Conservation (phyloP, 2,888 invertebrate genomes). For the Noctua comes region DNA sequence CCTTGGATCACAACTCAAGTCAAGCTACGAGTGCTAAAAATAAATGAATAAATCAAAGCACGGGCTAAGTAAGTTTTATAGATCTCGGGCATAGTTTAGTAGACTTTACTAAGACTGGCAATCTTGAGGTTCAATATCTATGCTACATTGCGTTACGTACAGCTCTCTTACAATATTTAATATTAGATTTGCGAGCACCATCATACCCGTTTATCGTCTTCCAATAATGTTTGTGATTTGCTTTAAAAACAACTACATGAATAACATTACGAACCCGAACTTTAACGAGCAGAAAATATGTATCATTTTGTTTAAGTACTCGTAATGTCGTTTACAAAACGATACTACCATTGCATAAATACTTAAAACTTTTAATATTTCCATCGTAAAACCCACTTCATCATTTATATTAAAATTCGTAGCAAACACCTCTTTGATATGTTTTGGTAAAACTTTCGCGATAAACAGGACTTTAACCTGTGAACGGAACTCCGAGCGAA, state of each 20-base stretch:
- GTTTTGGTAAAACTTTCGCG: slow-evolving; percentile 33
- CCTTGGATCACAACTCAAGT: background rate
- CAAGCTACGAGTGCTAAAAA: background rate
- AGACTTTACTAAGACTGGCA: background rate
- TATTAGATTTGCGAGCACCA: background rate
- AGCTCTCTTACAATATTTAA: background rate
- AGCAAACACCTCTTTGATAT: slow-evolving; percentile 14
- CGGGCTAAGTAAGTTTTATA: background rate
- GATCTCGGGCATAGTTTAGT: background rate
- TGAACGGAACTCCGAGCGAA: slow-evolving; percentile 32
- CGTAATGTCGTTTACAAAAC: background rate
- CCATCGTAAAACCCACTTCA: background rate
- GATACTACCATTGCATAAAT: slow-evolving; percentile 11
- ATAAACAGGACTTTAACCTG: slow-evolving; percentile 32
- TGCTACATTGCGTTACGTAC: background rate
- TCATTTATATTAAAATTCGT: slow-evolving; percentile 21
- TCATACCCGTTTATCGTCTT: background rate
- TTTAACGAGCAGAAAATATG: background rate
- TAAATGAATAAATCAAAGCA: background rate
- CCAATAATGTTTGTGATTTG: background rate
- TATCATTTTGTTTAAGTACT: background rate
- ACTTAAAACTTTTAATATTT: slow-evolving; percentile 27
- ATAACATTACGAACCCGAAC: background rate
- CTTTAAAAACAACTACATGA: background rate
- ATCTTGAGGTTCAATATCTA: background rate